phyloP scores from a whole-genome alignment of 2,888 invertebrate species.

The Papilio protenor region DNA sequence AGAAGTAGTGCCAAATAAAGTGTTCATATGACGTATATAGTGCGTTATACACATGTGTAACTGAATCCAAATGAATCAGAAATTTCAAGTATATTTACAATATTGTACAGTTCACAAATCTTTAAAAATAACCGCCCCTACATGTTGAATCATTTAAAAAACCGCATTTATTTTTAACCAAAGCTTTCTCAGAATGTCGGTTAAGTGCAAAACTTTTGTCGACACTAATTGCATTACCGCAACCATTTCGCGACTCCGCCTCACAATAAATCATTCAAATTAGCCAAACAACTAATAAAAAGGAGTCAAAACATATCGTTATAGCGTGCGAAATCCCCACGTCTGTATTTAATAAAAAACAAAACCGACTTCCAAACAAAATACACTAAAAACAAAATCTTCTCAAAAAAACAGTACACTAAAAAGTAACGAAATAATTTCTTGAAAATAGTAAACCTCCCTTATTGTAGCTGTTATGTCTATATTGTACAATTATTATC shows the following conservation, averaged over 20 bases:
- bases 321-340: conserved; percentile 63
- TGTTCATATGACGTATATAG: background rate
- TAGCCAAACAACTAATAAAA: conserved; percentile 51
- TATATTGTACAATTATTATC: too few species aligned
- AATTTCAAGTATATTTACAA: background rate
- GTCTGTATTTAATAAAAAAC: conserved; percentile 41
- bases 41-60: too few species aligned
- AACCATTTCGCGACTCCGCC: conserved; percentile 34
- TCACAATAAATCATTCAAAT: conserved; percentile 47
- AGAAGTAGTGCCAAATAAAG: too few species aligned
- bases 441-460: too few species aligned
- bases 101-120: background rate
- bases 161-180: background rate
- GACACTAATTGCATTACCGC: conserved; percentile 33
- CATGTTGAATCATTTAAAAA: background rate
- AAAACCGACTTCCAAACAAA: too few species aligned
- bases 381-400: too few species aligned
- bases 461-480: too few species aligned
- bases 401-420: too few species aligned
- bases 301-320: conserved; percentile 64
- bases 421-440: too few species aligned
- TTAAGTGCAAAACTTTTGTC: conserved; percentile 34
- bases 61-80: background rate
- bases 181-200: conserved; percentile 20
- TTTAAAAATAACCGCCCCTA: background rate